phyloP scores from a whole-genome alignment of 2,888 invertebrate genomes.

The Malthinus flaveolus region DNA sequence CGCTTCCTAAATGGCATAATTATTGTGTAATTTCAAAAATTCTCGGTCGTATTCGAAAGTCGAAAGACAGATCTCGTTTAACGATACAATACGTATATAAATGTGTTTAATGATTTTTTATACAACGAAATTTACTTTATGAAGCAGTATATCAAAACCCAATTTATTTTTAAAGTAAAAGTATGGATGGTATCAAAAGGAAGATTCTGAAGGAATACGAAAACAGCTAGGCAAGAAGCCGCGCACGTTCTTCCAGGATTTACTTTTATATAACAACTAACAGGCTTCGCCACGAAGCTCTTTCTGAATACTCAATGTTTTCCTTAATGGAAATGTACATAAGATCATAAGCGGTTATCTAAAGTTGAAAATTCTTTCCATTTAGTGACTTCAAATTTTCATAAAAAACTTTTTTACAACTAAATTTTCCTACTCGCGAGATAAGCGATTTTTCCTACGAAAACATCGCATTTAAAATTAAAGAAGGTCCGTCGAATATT shows the following conservation, averaged over 20 bases:
- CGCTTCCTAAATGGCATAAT: background rate
- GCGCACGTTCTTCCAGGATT: conserved; percentile 51
- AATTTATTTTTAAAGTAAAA: conserved; percentile 46
- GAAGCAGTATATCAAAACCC: conserved; percentile 42
- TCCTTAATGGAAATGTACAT: conserved; percentile 53
- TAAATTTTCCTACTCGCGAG: no score
- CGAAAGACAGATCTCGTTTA: background rate
- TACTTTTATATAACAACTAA: conserved; percentile 54
- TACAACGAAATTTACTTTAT: conserved; percentile 30
- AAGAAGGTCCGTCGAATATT: background rate
- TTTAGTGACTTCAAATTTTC: background rate
- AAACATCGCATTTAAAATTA: no score
- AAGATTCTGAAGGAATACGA: conserved; percentile 43
- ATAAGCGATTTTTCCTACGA: no score
- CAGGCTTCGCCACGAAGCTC: conserved; percentile 50
- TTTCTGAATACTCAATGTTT: conserved; percentile 50
- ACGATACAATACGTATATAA: conserved; percentile 1
- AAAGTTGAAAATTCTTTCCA: conserved; percentile 17
- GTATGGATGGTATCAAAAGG: conserved; percentile 43
- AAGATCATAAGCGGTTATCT: conserved; percentile 46
- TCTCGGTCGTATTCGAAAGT: background rate
- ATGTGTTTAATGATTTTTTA: conserved; percentile 24
- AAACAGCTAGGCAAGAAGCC: conserved; percentile 45
- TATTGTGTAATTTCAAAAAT: background rate
- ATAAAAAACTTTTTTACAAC: background rate